These are phyloP conservation scores for Turritopsis rubra DNA, from an alignment of 30 jellyfish, hydroid and myxozoan species.

Conservation along the genomic window DNA sequence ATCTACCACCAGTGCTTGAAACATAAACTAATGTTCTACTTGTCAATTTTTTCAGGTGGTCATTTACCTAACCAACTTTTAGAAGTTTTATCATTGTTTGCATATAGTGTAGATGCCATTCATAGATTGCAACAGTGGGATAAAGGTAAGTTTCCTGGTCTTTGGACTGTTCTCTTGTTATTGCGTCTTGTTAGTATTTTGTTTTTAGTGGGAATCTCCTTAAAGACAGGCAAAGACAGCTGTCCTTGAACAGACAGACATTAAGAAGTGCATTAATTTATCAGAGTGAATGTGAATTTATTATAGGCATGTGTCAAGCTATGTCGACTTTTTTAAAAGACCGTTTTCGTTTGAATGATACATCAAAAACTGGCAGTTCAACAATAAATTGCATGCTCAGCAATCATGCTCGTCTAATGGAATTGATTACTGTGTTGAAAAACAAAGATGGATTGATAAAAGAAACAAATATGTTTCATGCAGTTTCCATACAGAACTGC, in stretches of 20 bases:
- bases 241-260: too few relatives aligned
- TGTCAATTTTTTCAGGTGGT: too few relatives aligned
- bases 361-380: background rate
- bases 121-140: background rate
- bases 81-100: background rate
- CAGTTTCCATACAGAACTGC: background rate
- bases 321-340: background rate
- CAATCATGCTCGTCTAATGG: background rate
- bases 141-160: background rate
- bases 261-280: too few relatives aligned
- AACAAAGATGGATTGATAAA: background rate
- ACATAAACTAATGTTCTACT: too few relatives aligned
- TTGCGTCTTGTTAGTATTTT: too few relatives aligned
- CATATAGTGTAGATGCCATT: background rate
- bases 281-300: background rate
- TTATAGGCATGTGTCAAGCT: background rate
- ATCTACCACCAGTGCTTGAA: too few relatives aligned
- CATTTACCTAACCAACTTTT: background rate
- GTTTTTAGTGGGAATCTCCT: too few relatives aligned
- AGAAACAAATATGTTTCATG: background rate
- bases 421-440: background rate
- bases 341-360: constrained; percentile 4
- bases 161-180: too few relatives aligned
- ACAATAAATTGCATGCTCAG: background rate
- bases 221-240: too few relatives aligned